Conservation (phyloP, 2,113 vertebrate genomes). For the Eptesicus fuscus region DNA sequence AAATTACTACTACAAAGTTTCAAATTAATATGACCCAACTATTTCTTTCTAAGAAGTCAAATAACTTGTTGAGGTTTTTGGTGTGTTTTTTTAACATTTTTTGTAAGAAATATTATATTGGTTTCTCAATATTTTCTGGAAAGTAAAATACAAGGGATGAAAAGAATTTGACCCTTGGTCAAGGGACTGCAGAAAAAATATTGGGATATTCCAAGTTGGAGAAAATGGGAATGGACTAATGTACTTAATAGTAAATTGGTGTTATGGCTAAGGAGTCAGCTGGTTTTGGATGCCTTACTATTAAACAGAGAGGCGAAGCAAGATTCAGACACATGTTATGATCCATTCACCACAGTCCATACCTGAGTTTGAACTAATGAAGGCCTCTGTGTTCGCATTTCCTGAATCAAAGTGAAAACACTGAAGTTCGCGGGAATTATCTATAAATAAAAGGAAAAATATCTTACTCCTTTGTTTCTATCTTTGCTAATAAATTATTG, state of each 20-base stretch:
- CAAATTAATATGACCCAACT: background rate
- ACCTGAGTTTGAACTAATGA: constrained; percentile 98
- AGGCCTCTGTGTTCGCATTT: constrained; percentile 95
- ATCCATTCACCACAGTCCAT: background rate
- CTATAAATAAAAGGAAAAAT: constrained; percentile 77
- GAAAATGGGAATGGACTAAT: background rate
- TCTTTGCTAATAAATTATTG: constrained; percentile 20
- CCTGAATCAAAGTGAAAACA: constrained; percentile 89
- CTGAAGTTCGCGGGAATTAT: constrained; percentile 91
- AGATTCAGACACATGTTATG: background rate
- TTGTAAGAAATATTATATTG: constrained; percentile 6
- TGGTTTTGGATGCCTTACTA: background rate
- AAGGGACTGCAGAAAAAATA: background rate
- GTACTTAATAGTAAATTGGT: background rate
- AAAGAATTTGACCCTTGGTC: background rate
- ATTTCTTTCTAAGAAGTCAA: constrained; percentile 15
- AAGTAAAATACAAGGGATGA: background rate
- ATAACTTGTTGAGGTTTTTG: background rate
- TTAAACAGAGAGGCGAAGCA: background rate
- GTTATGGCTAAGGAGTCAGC: background rate
- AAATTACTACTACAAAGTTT: background rate
- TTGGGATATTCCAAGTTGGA: background rate
- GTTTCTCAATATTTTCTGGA: constrained; percentile 8
- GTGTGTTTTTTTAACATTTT: constrained; percentile 3
- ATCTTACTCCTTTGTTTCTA: constrained; percentile 27